Conservation (phyloP, 2,888 invertebrate genomes). For the Microctonus aethiopoides region DNA sequence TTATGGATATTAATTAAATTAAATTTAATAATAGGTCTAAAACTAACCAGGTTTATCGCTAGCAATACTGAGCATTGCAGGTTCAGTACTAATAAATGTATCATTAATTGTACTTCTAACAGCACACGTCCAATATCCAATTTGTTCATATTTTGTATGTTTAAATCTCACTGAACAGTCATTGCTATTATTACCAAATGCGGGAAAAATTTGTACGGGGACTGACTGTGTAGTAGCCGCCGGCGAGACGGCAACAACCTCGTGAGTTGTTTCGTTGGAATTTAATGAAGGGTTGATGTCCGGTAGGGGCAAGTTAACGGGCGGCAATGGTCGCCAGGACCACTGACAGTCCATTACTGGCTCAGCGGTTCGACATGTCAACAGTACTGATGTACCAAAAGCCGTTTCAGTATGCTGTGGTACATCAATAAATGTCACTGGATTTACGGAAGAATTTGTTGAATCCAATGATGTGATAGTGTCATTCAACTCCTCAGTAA, state of each 20-base stretch:
- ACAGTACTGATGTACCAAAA: slow-evolving; percentile 57
- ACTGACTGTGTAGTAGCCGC: slow-evolving; percentile 50
- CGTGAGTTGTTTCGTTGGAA: slow-evolving; percentile 32
- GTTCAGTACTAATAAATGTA: slow-evolving; percentile 59
- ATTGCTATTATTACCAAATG: slow-evolving; percentile 63
- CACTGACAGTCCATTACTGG: slow-evolving; percentile 62
- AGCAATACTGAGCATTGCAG: slow-evolving; percentile 59
- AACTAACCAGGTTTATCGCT: slow-evolving; percentile 51
- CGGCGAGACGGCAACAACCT: slow-evolving; percentile 42
- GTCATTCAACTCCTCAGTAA: slow-evolving; percentile 45
- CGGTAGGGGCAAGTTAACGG: slow-evolving; percentile 59
- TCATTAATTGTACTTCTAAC: slow-evolving; percentile 55
- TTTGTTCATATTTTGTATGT: slow-evolving; percentile 61
- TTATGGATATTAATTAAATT: neutral
- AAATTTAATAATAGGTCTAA: neutral
- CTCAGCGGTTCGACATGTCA: slow-evolving; percentile 57
- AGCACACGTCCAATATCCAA: slow-evolving; percentile 64
- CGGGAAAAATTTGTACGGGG: slow-evolving; percentile 60
- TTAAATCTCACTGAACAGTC: slow-evolving; percentile 65
- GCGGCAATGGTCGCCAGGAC: slow-evolving; percentile 63
- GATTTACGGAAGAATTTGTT: slow-evolving; percentile 40
- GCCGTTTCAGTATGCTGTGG: slow-evolving; percentile 57
- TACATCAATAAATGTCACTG: slow-evolving; percentile 55
- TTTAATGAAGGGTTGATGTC: slow-evolving; percentile 46
- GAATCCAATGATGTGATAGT: slow-evolving; percentile 52